These are phyloP conservation scores for Petaurus breviceps DNA, from an alignment of 2,113 vertebrate species.

Conservation along the genomic window DNA sequence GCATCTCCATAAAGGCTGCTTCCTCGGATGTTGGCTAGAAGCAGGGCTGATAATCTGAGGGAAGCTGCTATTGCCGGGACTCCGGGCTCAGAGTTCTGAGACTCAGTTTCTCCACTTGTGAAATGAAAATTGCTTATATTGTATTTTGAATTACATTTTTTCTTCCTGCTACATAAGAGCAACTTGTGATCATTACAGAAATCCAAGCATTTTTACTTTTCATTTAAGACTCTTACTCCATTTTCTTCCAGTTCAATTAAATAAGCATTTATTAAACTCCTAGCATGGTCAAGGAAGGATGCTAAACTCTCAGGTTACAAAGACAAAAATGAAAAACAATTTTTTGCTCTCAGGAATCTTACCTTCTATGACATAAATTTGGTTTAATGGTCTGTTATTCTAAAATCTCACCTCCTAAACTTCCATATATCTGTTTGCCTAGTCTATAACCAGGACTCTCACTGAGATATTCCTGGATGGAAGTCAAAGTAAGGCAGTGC, in stretches of 20 bases:
- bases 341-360: not conserved
- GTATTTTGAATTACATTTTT: not conserved
- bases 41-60: not conserved
- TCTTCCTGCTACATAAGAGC: not conserved
- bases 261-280: not conserved
- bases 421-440: conserved; percentile 11
- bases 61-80: not conserved
- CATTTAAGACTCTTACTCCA: not conserved
- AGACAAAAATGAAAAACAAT: not conserved
- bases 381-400: not conserved
- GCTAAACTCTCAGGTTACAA: not conserved
- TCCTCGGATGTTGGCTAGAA: not conserved
- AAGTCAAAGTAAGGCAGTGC: not conserved
- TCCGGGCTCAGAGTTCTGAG: not conserved
- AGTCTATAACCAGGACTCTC: conserved; percentile 22
- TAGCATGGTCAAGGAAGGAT: not conserved
- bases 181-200: not conserved
- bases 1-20: not conserved
- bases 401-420: not conserved
- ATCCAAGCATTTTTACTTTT: not conserved
- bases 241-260: not conserved
- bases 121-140: not conserved
- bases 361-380: not conserved
- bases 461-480: conserved; percentile 5
- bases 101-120: not conserved